Conservation (phyloP, 2,113 vertebrate genomes). For the Rhinolophus sinicus region DNA sequence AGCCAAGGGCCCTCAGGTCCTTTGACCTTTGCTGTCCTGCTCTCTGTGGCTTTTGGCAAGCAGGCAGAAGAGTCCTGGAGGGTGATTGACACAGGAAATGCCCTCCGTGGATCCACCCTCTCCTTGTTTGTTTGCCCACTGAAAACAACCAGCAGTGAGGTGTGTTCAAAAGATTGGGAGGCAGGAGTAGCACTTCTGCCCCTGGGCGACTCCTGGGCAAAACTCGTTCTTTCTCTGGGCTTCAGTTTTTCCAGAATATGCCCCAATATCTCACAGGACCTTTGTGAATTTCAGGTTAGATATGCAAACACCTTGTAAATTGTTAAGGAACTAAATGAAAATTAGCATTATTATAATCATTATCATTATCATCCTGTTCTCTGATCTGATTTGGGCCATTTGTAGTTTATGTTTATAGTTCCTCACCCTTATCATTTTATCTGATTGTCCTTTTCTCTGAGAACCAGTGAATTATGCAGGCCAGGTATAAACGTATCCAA, state of each 20-base stretch:
- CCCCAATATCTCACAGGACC: not conserved
- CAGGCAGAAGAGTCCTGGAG: not conserved
- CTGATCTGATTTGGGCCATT: not conserved
- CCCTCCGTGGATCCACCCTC: not conserved
- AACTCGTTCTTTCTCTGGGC: not conserved
- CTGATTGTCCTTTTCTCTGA: constrained; percentile 21
- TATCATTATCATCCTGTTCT: not conserved
- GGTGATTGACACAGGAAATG: not conserved
- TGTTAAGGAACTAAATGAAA: constrained; percentile 6
- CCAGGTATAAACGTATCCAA: not conserved
- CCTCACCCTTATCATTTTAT: not conserved
- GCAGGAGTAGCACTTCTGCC: not conserved
- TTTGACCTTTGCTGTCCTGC: not conserved
- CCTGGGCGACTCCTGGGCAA: not conserved
- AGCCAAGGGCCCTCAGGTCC: not conserved
- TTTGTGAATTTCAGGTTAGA: not conserved
- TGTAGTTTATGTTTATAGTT: not conserved
- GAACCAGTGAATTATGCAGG: not conserved
- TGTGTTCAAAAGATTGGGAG: not conserved
- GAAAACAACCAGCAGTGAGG: not conserved
- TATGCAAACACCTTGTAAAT: not conserved
- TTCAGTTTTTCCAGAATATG: not conserved
- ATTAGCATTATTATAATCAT: not conserved
- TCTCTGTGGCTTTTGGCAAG: not conserved
- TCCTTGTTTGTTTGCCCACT: not conserved